Evolutionary conservation across 2,888 invertebrate species (phyloP).

Genomic region (Cryptocephalus moraei): DNA sequence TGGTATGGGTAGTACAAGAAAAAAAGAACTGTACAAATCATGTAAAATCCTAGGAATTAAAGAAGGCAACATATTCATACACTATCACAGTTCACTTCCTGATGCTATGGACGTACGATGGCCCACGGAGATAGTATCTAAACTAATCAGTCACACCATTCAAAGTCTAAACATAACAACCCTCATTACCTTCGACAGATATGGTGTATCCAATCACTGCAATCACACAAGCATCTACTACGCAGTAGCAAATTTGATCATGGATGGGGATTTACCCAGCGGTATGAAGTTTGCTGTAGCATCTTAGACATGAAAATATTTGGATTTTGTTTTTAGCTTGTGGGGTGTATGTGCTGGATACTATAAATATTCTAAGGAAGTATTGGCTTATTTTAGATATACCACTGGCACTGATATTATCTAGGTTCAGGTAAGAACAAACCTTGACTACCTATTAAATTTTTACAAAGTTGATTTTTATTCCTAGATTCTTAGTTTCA

Average conservation of each 20-base stretch:
- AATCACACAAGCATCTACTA: slow-evolving; percentile 86
- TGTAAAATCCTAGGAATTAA: slow-evolving; percentile 72
- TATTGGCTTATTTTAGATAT: slow-evolving; percentile 77
- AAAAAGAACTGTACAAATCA: slow-evolving; percentile 72
- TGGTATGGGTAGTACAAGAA: slow-evolving; percentile 45
- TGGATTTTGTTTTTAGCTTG: slow-evolving; percentile 47
- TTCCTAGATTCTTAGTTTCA: slow-evolving; percentile 52
- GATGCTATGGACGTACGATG: slow-evolving; percentile 72
- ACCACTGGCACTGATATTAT: slow-evolving; percentile 66
- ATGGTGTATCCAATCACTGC: slow-evolving; percentile 84
- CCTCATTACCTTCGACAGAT: slow-evolving; percentile 86
- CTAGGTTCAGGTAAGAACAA: slow-evolving; percentile 59
- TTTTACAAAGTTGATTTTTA: background rate
- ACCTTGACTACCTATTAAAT: background rate
- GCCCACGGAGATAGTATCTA: slow-evolving; percentile 56
- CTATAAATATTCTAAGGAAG: slow-evolving; percentile 77
- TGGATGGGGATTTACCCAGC: slow-evolving; percentile 63
- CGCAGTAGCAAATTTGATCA: slow-evolving; percentile 67
- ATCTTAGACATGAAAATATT: background rate
- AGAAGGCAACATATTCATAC: slow-evolving; percentile 61
- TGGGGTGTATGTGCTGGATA: slow-evolving; percentile 72
- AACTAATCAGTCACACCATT: slow-evolving; percentile 54
- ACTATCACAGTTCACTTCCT: slow-evolving; percentile 60
- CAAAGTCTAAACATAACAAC: slow-evolving; percentile 70
- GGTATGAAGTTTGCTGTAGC: slow-evolving; percentile 41